Percentiles rank a stretch among this genome's conserved stretches.
Conservation (phyloP, 2,888 invertebrate genomes). For the Mamestra brassicae region DNA sequence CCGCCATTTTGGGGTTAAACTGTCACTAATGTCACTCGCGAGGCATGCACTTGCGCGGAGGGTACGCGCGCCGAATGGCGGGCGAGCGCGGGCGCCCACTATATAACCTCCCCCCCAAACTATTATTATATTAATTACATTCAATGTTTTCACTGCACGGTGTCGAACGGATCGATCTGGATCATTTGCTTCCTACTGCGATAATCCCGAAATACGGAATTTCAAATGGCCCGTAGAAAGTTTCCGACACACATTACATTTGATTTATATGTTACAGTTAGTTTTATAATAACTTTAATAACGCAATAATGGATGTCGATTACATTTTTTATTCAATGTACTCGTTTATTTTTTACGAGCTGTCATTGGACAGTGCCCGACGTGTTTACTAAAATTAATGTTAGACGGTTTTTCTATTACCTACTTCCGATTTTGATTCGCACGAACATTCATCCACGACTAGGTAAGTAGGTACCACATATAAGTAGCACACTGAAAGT, state of each 20-base stretch:
- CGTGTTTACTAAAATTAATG: slow-evolving; percentile 3
- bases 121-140: slow-evolving; percentile 88
- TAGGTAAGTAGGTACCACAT: background rate
- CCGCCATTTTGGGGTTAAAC: slow-evolving; percentile 86
- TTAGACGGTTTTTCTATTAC: background rate
- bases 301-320: slow-evolving; percentile 20
- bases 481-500: background rate
- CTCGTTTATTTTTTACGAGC: background rate
- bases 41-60: slow-evolving; percentile 84
- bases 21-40: slow-evolving; percentile 86
- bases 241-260: slow-evolving; percentile 21
- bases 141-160: slow-evolving; percentile 84
- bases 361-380: background rate
- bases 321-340: slow-evolving; percentile 14
- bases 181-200: slow-evolving; percentile 82
- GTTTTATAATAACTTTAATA: slow-evolving; percentile 20
- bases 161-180: slow-evolving; percentile 80
- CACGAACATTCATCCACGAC: background rate
- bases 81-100: slow-evolving; percentile 72
- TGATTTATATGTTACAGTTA: slow-evolving; percentile 40
- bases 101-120: slow-evolving; percentile 89
- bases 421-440: slow-evolving; percentile 8
- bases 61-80: slow-evolving; percentile 88
- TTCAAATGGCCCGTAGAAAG: slow-evolving; percentile 55
- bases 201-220: slow-evolving; percentile 70